These are phyloP conservation scores for Carettochelys insculpta DNA, from an alignment of 2,113 vertebrate genomes.

Conservation along the genomic window DNA sequence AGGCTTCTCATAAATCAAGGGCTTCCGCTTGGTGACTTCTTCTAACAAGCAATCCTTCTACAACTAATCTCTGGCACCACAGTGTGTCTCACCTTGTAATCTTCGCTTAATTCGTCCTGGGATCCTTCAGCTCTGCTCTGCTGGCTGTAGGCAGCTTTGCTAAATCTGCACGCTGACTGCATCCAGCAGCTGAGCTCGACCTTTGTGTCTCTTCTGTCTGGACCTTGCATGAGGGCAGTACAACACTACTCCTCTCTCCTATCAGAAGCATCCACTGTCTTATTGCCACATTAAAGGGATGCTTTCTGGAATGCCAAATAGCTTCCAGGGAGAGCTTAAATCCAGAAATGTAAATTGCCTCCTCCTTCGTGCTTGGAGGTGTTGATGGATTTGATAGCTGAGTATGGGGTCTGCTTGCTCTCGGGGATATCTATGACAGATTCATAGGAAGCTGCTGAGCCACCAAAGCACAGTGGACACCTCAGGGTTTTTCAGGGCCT, in stretches of 20 bases:
- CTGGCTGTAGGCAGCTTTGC: background rate
- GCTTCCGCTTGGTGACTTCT: background rate
- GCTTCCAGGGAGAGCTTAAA: background rate
- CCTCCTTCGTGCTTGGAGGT: background rate
- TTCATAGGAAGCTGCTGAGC: background rate
- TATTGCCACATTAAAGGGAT: background rate
- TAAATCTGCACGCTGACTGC: accelerated
- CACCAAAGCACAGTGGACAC: background rate
- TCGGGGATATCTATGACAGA: background rate
- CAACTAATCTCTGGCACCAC: accelerated
- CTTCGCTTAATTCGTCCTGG: background rate
- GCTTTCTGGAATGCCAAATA: background rate
- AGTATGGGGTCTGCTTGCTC: background rate
- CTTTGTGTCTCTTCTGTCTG: background rate
- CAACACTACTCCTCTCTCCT: background rate
- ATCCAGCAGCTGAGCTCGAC: background rate
- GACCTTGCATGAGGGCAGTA: background rate
- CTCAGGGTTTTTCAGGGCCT: background rate
- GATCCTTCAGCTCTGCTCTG: background rate
- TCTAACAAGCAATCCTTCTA: background rate
- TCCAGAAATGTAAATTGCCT: background rate
- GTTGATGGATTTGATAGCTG: background rate
- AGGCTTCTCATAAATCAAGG: background rate
- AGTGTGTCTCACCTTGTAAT: background rate
- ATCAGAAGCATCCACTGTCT: background rate